These are phyloP conservation scores for Terebella lapidaria DNA, from an alignment of 2,888 invertebrate species.

Conservation along the genomic window DNA sequence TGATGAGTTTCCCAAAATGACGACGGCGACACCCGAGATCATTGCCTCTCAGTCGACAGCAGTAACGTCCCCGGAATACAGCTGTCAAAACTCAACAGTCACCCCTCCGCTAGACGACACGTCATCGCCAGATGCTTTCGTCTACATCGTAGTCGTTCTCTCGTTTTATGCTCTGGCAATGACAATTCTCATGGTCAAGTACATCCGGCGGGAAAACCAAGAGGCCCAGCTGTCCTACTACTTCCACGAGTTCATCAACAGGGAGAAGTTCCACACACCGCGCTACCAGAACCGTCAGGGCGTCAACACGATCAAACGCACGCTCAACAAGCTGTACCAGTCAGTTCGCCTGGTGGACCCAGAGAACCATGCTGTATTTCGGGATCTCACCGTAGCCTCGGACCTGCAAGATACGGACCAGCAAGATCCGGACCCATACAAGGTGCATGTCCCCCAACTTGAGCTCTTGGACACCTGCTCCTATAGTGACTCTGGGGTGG, in stretches of 20 bases:
- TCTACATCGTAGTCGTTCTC: conserved; percentile 17
- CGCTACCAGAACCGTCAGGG: conserved; percentile 6
- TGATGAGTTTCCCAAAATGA: too few relatives aligned
- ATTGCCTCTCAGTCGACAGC: too few relatives aligned
- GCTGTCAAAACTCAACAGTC: too few relatives aligned
- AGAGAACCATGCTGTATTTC: too few relatives aligned
- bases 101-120: too few relatives aligned
- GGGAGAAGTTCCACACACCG: conserved; percentile 14
- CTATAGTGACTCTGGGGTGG: not conserved
- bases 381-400: too few relatives aligned
- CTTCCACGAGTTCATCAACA: conserved; percentile 13
- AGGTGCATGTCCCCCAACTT: not conserved
- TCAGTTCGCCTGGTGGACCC: not conserved
- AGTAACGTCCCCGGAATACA: too few relatives aligned
- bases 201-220: conserved; percentile 14
- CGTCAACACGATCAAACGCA: not conserved
- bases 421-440: not conserved
- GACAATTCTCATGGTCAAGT: conserved; percentile 18
- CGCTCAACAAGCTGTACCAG: conserved; percentile 3
- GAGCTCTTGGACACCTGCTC: too few relatives aligned
- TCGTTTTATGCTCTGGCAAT: conserved; percentile 16
- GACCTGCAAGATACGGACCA: too few relatives aligned
- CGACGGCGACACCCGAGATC: too few relatives aligned
- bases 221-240: conserved; percentile 11
- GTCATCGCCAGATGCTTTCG: conserved; percentile 10